These are phyloP conservation scores for Pampus argenteus DNA, from an alignment of 2,797 vertebrate genomes.

Conservation along the genomic window DNA sequence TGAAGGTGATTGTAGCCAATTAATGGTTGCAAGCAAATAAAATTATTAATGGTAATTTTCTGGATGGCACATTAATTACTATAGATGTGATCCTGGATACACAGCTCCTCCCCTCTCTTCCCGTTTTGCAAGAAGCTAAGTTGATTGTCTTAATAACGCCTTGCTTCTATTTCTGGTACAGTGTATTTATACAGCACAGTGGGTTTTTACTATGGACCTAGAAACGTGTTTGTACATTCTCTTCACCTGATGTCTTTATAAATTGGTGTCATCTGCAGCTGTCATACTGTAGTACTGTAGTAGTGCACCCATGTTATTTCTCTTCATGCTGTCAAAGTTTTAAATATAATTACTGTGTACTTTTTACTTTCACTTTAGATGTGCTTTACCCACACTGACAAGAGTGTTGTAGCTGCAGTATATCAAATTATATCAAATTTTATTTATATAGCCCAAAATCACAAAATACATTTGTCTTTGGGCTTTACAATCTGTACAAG, in stretches of 20 bases:
- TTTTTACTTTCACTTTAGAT: neutral
- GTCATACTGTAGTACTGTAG: neutral
- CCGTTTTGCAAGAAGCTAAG: constrained; percentile 12
- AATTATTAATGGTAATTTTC: too few relatives aligned
- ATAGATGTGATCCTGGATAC: too few relatives aligned
- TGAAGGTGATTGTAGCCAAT: constrained; percentile 84
- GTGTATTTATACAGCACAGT: constrained; percentile 21
- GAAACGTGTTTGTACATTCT: constrained; percentile 1
- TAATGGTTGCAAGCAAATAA: too few relatives aligned
- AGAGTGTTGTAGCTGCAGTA: neutral
- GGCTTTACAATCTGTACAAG: too few relatives aligned
- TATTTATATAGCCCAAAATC: too few relatives aligned
- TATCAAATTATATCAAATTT: too few relatives aligned
- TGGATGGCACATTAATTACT: too few relatives aligned
- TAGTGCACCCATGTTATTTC: neutral
- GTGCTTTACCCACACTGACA: neutral
- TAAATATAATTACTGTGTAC: neutral
- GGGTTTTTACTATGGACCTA: neutral
- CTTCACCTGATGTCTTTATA: constrained; percentile 5
- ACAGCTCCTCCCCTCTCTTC: neutral
- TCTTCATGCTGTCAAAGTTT: too few relatives aligned
- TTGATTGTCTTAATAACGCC: constrained; percentile 20
- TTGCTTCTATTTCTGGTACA: constrained; percentile 23
- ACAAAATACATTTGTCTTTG: too few relatives aligned
- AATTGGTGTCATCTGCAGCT: constrained; percentile 7